Percentiles rank a stretch among this genome's conserved stretches.
Conservation (phyloP, 2,888 invertebrate species). For the Parnassius orleans region DNA sequence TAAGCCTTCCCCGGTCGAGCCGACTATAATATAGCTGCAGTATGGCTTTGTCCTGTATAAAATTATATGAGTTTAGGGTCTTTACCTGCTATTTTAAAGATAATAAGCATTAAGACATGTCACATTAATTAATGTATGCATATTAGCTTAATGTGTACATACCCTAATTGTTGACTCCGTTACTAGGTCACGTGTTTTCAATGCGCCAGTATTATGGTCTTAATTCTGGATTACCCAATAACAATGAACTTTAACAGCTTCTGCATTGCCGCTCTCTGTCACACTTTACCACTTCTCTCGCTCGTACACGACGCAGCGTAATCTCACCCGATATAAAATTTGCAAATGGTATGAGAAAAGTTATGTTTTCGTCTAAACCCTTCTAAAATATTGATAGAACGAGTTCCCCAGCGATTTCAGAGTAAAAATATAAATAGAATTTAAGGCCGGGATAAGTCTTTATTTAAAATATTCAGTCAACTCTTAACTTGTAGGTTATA, state of each 20-base stretch:
- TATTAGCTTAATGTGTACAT: neutral
- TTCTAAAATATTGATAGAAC: conserved; percentile 37
- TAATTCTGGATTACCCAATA: conserved; percentile 36
- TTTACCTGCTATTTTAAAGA: no score
- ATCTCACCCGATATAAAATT: conserved; percentile 22
- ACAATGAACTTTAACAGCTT: conserved; percentile 35
- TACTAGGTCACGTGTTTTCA: conserved; percentile 25
- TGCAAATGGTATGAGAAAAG: conserved; percentile 18
- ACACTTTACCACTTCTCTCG: conserved; percentile 9
- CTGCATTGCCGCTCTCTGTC: conserved; percentile 25
- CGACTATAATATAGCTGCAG: no score
- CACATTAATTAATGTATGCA: neutral
- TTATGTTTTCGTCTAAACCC: conserved; percentile 29
- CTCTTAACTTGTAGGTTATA: no score
- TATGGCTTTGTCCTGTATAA: no score
- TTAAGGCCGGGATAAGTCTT: neutral
- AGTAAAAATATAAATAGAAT: neutral
- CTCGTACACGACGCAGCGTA: conserved; percentile 25
- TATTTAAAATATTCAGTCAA: neutral
- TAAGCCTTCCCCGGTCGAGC: no score
- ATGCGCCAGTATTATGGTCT: conserved; percentile 29
- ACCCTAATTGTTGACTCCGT: conserved; percentile 16
- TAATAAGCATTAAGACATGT: neutral
- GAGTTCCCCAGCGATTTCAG: conserved; percentile 7
- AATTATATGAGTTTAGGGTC: no score